Base-by-base conservation (phyloP, 2,113 vertebrate species). In the Daphoenositta chrysoptera region DNA sequence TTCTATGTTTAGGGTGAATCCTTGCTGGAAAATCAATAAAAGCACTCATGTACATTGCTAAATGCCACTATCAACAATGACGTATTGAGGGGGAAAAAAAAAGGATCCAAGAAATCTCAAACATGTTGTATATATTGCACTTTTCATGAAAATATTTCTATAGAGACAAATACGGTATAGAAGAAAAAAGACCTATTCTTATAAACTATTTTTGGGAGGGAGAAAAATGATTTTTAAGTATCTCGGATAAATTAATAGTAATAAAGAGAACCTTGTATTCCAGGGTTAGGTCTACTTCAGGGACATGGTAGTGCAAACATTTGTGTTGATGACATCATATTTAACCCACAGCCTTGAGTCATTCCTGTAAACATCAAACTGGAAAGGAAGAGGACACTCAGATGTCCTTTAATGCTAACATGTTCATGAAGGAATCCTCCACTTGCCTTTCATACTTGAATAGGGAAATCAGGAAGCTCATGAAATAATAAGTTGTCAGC, bases 401-500 rank as follows among this genome's bases (percentile, higher is more conserved):
- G 20, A 61, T 16, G 3, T 33, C 9, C 31, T 37, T 35, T 60
- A 27, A 11, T 40, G 22, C 3, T 18, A 16, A 30, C 9, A 37
- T 13, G 4, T 27, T 51, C 35, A 33, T 26, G 30, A 33, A 78
- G 33, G 35, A 73, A 56, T 69, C n/a, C 4, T 63, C 8, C 1
- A 4, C 21, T 40, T 58, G 13, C 30, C 20, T 77, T 84, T 90
- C 64, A 12, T 23, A 12, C 8, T 18, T 12, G 35, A 80, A 26
- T 2, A 44, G 35, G 5, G 28, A 58, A 58, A 69, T 72, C 11
- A n/a, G 31, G 28, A n/a, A 54, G 13, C 51, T 61, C 53, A 33
- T 0, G 0, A 40, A 8, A 63, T 16, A 42, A 26, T 11, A 33
- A 33, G 9, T 9, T 23, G 19, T 48, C 35, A 27, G 28, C 11